Base-by-base conservation (phyloP, 2,888 invertebrate species). In the Adelognathus sp. region DNA sequence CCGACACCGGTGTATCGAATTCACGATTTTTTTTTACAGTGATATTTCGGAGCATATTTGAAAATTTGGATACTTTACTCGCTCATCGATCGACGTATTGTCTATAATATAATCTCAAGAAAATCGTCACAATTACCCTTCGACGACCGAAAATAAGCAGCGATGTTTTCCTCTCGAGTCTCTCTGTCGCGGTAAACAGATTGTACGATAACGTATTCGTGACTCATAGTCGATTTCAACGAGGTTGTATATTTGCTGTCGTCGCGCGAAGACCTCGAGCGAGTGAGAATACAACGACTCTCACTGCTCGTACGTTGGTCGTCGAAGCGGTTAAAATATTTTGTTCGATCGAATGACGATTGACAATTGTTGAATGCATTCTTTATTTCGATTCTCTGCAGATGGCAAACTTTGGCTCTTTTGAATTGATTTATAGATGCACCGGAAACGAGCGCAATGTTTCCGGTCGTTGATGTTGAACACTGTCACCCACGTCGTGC, bases 131-230 rank as follows among this genome's bases (percentile, higher is more conserved):
- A 52, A 54, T 54, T 36, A 41, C 76, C 72, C 72, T 76, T 64
- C 72, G 66, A 67, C 66, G 81, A 74, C 66, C 76, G 74, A 76
- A 46, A n/a, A n/a, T n/a, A n/a, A 64, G 46, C 67, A 58, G 72
- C 9, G n/a, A 27, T 60, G 18, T 50, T 71, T 71, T 54, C 27
- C 27, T 33, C 36, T 58, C 24, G 44, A 58, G 71, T 72, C 67
- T 64, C 69, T 58, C 76, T 79, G 72, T 72, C 54, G 66, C 39
- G n/a, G 29, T 9, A 33, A 29, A 70, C 27, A 50, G 71, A 63
- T 61, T 72, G 61, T 6, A n/a, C 52, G 14, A 39, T 44, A 58
- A 36, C 44, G 46, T 18, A 31, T 39, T 24, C 41, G 36, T 78
- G 74, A 79, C 58, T 79, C 74, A 79, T 66, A 54, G 33, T n/a